These are phyloP conservation scores for Idris sp. DNA, from an alignment of 1,140 invertebrate genomes.

Conservation along the genomic window DNA sequence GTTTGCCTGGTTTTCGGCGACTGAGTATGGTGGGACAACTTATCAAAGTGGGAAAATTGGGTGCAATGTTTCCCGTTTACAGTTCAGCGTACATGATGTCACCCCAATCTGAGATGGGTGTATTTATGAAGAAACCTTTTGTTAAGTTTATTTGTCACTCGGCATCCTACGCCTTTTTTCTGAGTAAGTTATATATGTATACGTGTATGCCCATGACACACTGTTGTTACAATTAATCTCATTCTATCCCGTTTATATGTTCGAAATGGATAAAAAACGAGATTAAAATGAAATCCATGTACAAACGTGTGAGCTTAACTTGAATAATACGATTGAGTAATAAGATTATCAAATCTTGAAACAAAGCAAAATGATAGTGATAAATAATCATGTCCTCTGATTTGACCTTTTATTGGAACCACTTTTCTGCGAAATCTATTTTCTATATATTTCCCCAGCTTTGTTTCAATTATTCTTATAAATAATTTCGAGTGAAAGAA, in stretches of 20 bases:
- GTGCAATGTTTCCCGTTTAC: conserved; percentile 91
- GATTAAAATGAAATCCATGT: conserved; percentile 38
- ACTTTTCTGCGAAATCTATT: too few species aligned
- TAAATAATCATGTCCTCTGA: conserved; percentile 29
- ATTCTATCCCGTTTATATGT: conserved; percentile 40
- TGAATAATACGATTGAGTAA: too few species aligned
- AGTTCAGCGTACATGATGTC: conserved; percentile 91
- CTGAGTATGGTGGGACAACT: conserved; percentile 87
- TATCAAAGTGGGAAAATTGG: conserved; percentile 87
- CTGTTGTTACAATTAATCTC: conserved; percentile 36
- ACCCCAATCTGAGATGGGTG: conserved; percentile 87
- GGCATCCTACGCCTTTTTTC: conserved; percentile 91
- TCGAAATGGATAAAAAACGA: conserved; percentile 35
- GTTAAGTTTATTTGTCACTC: conserved; percentile 96
- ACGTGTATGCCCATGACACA: too few species aligned
- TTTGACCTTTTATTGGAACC: too few species aligned
- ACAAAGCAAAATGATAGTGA: conserved; percentile 23
- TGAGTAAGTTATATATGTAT: conserved; percentile 85
- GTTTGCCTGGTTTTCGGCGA: conserved; percentile 90
- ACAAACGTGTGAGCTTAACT: conserved; percentile 20
- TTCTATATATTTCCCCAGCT: too few species aligned
- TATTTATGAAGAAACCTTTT: conserved; percentile 94
- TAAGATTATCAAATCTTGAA: conserved; percentile 45
- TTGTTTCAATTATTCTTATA: too few species aligned
- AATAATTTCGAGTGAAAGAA: too few species aligned